phyloP scores from a whole-genome alignment of 2,113 vertebrate species.

The Lipophrys pholis region DNA sequence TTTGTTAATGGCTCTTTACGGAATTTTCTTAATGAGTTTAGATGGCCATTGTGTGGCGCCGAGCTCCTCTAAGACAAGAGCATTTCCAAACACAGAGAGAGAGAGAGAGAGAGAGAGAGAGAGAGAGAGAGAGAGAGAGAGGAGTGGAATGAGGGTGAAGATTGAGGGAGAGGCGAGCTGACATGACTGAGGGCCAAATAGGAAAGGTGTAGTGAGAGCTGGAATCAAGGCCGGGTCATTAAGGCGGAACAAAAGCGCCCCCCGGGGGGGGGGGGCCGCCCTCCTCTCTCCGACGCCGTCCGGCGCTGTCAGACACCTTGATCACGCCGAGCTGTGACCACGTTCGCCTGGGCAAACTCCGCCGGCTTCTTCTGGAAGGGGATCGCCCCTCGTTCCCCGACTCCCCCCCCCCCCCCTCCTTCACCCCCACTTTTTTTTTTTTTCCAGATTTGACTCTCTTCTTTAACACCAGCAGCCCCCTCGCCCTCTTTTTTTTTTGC shows the following conservation, averaged over 20 bases:
- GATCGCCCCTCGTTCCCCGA: slow-evolving; percentile 29
- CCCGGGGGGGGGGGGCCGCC: too few species aligned
- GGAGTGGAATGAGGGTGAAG: slow-evolving; percentile 73
- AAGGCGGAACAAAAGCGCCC: slow-evolving; percentile 82
- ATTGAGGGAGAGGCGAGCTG: slow-evolving; percentile 66
- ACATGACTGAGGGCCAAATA: slow-evolving; percentile 76
- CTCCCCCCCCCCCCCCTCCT: slow-evolving; percentile 46
- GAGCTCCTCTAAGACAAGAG: slow-evolving; percentile 89
- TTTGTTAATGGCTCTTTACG: slow-evolving; percentile 93
- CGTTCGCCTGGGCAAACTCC: slow-evolving; percentile 91
- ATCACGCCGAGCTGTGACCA: slow-evolving; percentile 86
- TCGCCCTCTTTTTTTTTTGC: slow-evolving; percentile 49
- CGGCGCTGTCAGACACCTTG: slow-evolving; percentile 85
- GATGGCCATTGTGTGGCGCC: slow-evolving; percentile 90
- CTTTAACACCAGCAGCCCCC: too few species aligned
- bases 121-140: slow-evolving; percentile 41
- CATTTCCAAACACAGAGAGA: slow-evolving; percentile 57
- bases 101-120: slow-evolving; percentile 24
- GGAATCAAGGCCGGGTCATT: slow-evolving; percentile 90
- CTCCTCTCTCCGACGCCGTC: slow-evolving; percentile 27
- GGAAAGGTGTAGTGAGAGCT: slow-evolving; percentile 88
- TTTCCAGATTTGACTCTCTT: too few species aligned
- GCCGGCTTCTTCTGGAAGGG: slow-evolving; percentile 69
- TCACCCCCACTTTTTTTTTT: too few species aligned
- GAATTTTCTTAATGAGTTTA: slow-evolving; percentile 99